A percentile compares a stretch with the other conserved stretches of the same genome.
These are phyloP conservation scores for Lordiphosa fenestrarum DNA, from an alignment of 2,888 invertebrate species.

Conservation along the genomic window DNA sequence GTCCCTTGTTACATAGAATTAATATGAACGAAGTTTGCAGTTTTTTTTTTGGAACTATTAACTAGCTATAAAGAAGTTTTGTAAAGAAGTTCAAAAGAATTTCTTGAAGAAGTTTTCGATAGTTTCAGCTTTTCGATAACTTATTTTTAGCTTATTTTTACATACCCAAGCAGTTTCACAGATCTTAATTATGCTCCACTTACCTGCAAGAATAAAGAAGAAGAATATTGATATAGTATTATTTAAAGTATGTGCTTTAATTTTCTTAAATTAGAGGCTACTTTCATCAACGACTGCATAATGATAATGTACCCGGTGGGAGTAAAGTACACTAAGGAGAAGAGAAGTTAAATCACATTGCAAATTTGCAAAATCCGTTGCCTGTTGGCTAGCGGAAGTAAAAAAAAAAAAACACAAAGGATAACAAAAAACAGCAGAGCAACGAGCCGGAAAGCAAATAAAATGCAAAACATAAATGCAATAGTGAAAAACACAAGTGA, in stretches of 20 bases:
- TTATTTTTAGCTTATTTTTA: not conserved
- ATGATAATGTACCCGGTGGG: constrained; percentile 14
- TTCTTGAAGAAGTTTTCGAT: too few species aligned
- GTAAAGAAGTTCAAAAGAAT: too few species aligned
- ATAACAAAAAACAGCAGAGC: constrained; percentile 10
- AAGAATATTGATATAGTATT: constrained; percentile 9
- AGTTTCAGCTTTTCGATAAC: too few species aligned
- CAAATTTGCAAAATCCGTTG: constrained; percentile 18
- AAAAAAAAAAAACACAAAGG: constrained; percentile 1
- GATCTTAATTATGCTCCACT: constrained; percentile 19
- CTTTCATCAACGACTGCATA: constrained; percentile 27
- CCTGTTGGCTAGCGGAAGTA: constrained; percentile 1
- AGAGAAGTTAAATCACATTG: constrained; percentile 29
- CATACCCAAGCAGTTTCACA: constrained; percentile 3
- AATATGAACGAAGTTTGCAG: too few species aligned
- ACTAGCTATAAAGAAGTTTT: too few species aligned
- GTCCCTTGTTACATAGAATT: too few species aligned
- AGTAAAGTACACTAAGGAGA: constrained; percentile 22
- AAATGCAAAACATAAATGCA: constrained; percentile 28
- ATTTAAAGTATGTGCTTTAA: constrained; percentile 13
- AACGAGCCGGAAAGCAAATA: constrained; percentile 48
- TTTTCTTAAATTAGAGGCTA: constrained; percentile 8
- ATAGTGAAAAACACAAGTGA: constrained; percentile 27
- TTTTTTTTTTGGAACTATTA: too few species aligned
- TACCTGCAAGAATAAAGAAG: constrained; percentile 47